Evolutionary conservation across 1,140 invertebrate genomes (phyloP), one percentile per base, ranked within the genome.

Genomic region (Megathymus violae): DNA sequence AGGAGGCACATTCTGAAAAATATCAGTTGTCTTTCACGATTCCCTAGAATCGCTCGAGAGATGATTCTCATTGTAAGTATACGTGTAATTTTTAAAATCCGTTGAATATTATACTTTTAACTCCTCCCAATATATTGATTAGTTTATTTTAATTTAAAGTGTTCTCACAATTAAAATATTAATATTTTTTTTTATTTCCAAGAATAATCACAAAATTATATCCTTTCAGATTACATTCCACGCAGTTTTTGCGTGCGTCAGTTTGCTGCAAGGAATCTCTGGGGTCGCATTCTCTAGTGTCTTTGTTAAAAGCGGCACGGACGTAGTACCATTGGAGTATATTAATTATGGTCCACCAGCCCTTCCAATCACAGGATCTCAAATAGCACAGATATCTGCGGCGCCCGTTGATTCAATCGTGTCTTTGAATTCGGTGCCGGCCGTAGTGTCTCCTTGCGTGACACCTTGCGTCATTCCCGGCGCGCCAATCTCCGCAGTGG

Each of bases 61-160:
- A 91, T 91, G 88, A 88, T 83, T 77, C 68, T 75, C 40, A 83
- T 77, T 74, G 88, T 91, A 83, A 88, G 85, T 88, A n/a, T 25
- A 40, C 2, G 11, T 46, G 22, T 25, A n/a, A n/a, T n/a, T n/a
- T n/a, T n/a, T n/a, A n/a, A n/a, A n/a, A n/a, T n/a, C n/a, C n/a
- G n/a, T n/a, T n/a, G n/a, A n/a, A n/a, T n/a, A n/a, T n/a, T n/a
- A n/a, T n/a, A n/a, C n/a, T n/a, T n/a, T n/a, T n/a, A n/a, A n/a
- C n/a, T n/a, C n/a, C n/a, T n/a, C n/a, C n/a, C n/a, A n/a, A n/a
- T n/a, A n/a, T n/a, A n/a, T n/a, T n/a, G n/a, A n/a, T n/a, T n/a
- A n/a, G n/a, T n/a, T n/a, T n/a, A n/a, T n/a, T n/a, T n/a, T n/a
- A n/a, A n/a, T n/a, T 3, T 5, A 22, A 22, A 22, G 19, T 6